Evolutionary conservation across 2,113 vertebrate genomes (phyloP).

Genomic region (Cephalopterus ornatus): DNA sequence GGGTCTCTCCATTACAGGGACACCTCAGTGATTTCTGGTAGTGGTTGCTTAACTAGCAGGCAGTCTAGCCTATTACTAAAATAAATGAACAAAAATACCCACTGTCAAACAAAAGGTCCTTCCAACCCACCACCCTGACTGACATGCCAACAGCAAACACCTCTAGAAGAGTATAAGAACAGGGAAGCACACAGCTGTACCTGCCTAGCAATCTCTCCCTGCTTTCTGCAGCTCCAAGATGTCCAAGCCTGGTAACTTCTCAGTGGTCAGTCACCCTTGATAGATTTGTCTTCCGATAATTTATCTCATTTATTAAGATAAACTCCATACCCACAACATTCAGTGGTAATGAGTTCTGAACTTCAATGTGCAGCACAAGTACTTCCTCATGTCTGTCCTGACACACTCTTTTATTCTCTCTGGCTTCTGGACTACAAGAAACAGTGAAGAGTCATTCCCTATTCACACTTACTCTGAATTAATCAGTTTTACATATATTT

Average conservation of each 20-base stretch:
- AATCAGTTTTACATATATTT: background rate
- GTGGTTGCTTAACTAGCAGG: background rate
- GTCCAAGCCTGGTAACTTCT: background rate
- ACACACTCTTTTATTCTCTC: background rate
- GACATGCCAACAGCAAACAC: background rate
- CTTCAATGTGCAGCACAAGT: background rate
- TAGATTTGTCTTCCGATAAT: background rate
- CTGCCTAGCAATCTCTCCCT: background rate
- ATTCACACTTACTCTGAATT: background rate
- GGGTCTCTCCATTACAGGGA: background rate
- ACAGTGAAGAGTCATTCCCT: background rate
- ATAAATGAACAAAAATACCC: background rate
- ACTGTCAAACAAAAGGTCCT: background rate
- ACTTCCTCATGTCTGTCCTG: background rate
- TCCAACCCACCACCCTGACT: background rate
- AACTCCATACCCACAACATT: background rate
- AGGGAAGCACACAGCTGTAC: background rate
- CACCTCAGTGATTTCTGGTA: background rate
- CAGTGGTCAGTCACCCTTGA: background rate
- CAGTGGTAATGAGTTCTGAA: background rate
- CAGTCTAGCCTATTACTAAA: background rate
- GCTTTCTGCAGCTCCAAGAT: background rate
- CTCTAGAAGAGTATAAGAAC: accelerated
- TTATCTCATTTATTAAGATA: background rate
- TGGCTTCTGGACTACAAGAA: background rate